phyloP scores from a whole-genome alignment of 2,797 vertebrate species.

The Chelonia mydas region DNA sequence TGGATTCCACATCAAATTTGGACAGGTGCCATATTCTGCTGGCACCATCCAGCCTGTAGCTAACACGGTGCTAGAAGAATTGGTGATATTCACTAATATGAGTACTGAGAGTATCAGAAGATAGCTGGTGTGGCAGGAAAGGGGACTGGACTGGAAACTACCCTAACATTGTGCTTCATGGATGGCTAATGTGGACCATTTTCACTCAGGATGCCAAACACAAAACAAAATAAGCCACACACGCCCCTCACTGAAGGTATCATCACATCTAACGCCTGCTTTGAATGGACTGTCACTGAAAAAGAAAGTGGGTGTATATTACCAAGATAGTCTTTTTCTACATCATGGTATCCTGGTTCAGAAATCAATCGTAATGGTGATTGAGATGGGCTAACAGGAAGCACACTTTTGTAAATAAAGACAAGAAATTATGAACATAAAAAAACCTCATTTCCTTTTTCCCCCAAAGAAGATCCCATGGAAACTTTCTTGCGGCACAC shows the following conservation, averaged over 20 bases:
- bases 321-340: neutral
- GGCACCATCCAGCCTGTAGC: neutral
- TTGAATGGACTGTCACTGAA: neutral
- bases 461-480: neutral
- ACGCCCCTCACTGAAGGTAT: neutral
- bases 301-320: neutral
- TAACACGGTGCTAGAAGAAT: neutral
- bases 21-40: neutral
- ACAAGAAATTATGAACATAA: neutral
- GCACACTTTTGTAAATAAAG: too few species aligned
- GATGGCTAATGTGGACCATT: neutral
- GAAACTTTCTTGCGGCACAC: neutral
- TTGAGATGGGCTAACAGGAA: neutral
- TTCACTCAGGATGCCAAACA: neutral
- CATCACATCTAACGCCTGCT: neutral
- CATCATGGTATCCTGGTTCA: neutral
- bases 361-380: rapidly evolving
- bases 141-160: neutral
- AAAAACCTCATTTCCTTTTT: neutral
- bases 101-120: neutral
- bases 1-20: neutral
- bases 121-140: neutral
- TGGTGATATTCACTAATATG: neutral
- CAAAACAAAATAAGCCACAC: neutral
- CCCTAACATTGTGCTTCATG: neutral